Base-by-base conservation (phyloP, 1,140 invertebrate genomes). In the Schlechtendalia chinensis region DNA sequence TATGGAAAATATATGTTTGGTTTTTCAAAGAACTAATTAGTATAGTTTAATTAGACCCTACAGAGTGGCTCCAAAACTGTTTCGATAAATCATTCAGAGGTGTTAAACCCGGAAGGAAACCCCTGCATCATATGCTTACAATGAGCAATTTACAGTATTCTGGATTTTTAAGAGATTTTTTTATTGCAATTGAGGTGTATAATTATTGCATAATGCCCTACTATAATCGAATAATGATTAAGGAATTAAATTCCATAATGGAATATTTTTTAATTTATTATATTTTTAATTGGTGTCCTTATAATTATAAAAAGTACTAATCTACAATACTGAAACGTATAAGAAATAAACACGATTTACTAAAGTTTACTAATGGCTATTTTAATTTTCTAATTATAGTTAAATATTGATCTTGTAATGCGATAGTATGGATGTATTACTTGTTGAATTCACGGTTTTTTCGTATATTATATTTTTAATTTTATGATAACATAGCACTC, bases 41-140 rank as follows among this genome's bases (percentile, higher is more conserved):
- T 69, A 47, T 45, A n/a, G n/a, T 69, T 69, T 69, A 69, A 69
- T 50, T 69, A 12, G 39, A 69, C 65, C 65, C n/a, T 47, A 69
- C n/a, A 24, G n/a, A 69, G 12, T 69, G 32, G 63, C 19, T 67
- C n/a, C 19, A 47, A 69, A 47, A 69, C 39, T 24, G 39, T 47
- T 69, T 69, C 39, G 2, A 32, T 69, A 69, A 69, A 69, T 69
- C 65, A 69, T 69, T 12, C 6, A 50, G n/a, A 47, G n/a, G 65
- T 47, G 39, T 39, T 50, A 69, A 69, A 10, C 39, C 65, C n/a
- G 65, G 65, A 69, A 69, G 65, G 65, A 69, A 69, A 69, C 19
- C 17, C 29, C 19, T 32, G 22, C 39, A 69, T 47, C 47, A 5
- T 47, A 14, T 24, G 39, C 65, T 69, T n/a, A 69, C n/a, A 47